phyloP scores from a whole-genome alignment of 2,797 vertebrate species.

The Tarsius wallacei region DNA sequence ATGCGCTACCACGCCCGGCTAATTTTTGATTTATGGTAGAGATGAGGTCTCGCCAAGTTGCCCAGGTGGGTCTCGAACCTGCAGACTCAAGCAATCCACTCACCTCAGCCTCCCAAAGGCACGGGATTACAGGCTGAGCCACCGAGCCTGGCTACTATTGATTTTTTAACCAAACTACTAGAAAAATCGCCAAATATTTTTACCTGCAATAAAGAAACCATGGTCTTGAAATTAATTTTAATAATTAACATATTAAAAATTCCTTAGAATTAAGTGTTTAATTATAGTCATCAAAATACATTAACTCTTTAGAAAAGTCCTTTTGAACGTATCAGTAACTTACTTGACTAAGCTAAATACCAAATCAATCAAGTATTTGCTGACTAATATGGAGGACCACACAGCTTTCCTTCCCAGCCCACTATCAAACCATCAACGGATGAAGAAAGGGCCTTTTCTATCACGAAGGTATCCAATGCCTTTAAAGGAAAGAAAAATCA shows the following conservation, averaged over 20 bases:
- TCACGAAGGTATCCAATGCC: constrained; percentile 64
- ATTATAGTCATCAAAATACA: constrained; percentile 58
- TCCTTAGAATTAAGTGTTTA: constrained; percentile 66
- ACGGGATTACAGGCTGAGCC: too few species aligned
- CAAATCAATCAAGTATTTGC: constrained; percentile 72
- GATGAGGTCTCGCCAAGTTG: too few species aligned
- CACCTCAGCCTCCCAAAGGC: too few species aligned
- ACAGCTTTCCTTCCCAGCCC: constrained; percentile 70
- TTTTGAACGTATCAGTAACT: constrained; percentile 71
- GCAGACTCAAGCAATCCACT: too few species aligned
- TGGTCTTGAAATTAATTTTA: constrained; percentile 38
- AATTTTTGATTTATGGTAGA: too few species aligned
- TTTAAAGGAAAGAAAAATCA: constrained; percentile 61
- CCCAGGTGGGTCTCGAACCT: too few species aligned
- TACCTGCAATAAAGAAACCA: constrained; percentile 41
- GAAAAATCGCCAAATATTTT: constrained; percentile 36
- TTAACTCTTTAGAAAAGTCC: constrained; percentile 65
- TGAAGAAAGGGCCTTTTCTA: constrained; percentile 71
- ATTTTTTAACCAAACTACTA: constrained; percentile 49
- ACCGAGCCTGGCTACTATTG: too few species aligned
- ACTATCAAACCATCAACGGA: constrained; percentile 66
- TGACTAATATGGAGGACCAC: constrained; percentile 69
- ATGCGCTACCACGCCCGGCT: too few species aligned
- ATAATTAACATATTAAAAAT: constrained; percentile 33
- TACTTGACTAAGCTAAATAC: constrained; percentile 76